Evolutionary conservation across 2,797 vertebrate genomes (phyloP), one percentile per base, ranked within the genome.

Genomic region (Gephyroberyx darwinii): DNA sequence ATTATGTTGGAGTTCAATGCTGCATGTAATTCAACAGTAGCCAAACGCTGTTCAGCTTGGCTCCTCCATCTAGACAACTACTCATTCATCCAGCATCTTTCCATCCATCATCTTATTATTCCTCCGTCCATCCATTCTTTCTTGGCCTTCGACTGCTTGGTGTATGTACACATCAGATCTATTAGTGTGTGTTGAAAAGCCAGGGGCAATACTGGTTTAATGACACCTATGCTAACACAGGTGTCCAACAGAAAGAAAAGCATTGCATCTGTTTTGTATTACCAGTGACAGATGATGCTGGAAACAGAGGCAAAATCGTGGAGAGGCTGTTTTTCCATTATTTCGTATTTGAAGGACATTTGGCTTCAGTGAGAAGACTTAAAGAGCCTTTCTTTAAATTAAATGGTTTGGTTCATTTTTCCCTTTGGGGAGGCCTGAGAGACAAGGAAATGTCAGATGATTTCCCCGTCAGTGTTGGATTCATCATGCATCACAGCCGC

Each of bases 381-480:
- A 0, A 43, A 17, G 2, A 13, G 19, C 20, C 6, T 62, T 73
- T 57, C 60, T 43, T 71, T 45, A 60, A 8, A 26, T 9, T 52
- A 71, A 69, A 79, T 14, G 69, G 19, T 65, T 55, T 33, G 48
- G 72, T 59, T 48, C 13, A 22, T 26, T 65, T 45, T 52, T 54
- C 9, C 19, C 30, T 33, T 47, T 31, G 62, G 43, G 4, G 19
- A 26, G 60, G 26, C 19, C n/a, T 75, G 37, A 61, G 64, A 48
- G 64, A 61, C 17, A 71, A 73, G 61, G 57, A 79, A 76, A 78
- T 60, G 50, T 64, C 65, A 69, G 59, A 78, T 77, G n/a, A 54
- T 57, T 51, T 54, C 47, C 52, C 64, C 5, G 56, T 65, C 52
- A 31, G 3, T 39, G 73, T 69, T 63, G 52, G 57, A 60, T 69